Conservation (phyloP, 2,113 vertebrate species). For the Cephalopterus ornatus region DNA sequence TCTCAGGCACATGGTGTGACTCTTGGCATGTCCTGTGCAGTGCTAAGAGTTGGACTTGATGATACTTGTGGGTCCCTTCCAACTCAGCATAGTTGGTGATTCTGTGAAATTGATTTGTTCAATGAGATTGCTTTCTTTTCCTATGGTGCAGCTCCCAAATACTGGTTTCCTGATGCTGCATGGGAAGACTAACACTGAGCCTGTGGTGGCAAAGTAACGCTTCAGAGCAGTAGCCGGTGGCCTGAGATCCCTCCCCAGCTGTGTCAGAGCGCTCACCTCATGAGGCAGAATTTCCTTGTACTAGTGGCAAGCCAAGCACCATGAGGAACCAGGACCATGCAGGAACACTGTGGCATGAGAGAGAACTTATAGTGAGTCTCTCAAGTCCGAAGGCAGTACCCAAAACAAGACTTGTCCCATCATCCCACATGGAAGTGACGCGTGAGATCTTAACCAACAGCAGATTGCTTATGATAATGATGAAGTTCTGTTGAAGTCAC, state of each 20-base stretch:
- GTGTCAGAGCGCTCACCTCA: accelerated
- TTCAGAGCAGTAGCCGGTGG: background rate
- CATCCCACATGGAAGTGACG: accelerated
- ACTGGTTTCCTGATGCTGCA: background rate
- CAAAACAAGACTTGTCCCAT: background rate
- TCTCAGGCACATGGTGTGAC: background rate
- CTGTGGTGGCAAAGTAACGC: background rate
- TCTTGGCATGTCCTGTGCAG: background rate
- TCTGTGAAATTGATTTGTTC: background rate
- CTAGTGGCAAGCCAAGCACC: background rate
- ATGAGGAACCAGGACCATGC: accelerated
- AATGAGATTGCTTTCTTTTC: background rate
- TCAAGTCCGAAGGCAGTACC: background rate
- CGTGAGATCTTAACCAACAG: background rate
- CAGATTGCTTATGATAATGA: background rate
- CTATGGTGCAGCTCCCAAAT: background rate
- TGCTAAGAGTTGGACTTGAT: background rate
- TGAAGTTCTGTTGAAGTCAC: background rate
- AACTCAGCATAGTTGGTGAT: background rate
- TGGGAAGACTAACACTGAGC: background rate
- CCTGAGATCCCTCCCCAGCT: background rate
- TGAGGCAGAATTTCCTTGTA: background rate
- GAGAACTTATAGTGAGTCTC: background rate
- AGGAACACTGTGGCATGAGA: background rate
- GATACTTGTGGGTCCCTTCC: background rate